Evolutionary conservation across 2,888 invertebrate species (phyloP).

Genomic region (Ecliptopera silaceata): DNA sequence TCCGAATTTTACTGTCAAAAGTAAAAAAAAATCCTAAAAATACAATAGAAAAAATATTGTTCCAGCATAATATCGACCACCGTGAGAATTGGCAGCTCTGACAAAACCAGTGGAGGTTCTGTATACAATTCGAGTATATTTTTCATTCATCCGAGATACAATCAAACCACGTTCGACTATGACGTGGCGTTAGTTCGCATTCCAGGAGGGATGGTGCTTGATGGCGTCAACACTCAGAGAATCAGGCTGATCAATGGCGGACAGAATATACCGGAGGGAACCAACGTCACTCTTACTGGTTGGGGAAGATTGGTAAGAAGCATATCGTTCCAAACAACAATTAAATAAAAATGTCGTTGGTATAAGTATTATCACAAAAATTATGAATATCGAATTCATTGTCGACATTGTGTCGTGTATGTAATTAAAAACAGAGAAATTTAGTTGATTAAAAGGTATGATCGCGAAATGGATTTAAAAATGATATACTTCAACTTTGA

Average conservation of each 20-base stretch:
- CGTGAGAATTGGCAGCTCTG: slow-evolving; percentile 60
- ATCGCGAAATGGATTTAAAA: too few species aligned
- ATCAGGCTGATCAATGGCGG: slow-evolving; percentile 23
- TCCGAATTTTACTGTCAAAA: too few species aligned
- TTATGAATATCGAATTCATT: too few species aligned
- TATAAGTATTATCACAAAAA: too few species aligned
- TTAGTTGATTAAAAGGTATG: too few species aligned
- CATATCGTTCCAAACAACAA: background rate
- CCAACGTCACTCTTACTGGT: slow-evolving; percentile 34
- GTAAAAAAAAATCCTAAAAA: background rate
- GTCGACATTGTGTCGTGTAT: too few species aligned
- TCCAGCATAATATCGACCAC: slow-evolving; percentile 44
- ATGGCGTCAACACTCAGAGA: slow-evolving; percentile 25
- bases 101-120: slow-evolving; percentile 36
- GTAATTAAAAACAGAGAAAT: too few species aligned
- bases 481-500: too few species aligned
- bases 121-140: slow-evolving; percentile 24
- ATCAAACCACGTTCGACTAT: slow-evolving; percentile 26
- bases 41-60: slow-evolving; percentile 9
- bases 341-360: background rate
- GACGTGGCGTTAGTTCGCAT: slow-evolving; percentile 32
- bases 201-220: slow-evolving; percentile 26
- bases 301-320: slow-evolving; percentile 42
- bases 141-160: slow-evolving; percentile 26
- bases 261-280: slow-evolving; percentile 13